Conservation (phyloP, 1,140 invertebrate species). For the Aphaenogaster ashmeadi region DNA sequence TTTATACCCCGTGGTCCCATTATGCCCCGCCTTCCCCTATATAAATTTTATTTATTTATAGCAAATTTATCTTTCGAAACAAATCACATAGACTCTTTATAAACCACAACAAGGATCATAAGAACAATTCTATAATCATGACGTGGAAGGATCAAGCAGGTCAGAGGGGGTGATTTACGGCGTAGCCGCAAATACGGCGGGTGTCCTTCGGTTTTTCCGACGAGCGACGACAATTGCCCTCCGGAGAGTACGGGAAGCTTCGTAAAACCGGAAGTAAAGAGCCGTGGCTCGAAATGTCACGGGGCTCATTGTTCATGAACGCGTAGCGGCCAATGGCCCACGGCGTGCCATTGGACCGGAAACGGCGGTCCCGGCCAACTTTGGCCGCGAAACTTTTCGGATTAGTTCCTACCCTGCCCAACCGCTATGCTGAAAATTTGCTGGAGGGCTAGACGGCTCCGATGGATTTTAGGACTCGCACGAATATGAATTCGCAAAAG, state of each 20-base stretch:
- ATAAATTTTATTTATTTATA: no score
- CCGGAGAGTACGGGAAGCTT: constrained; percentile 9
- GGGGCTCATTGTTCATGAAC: constrained; percentile 63
- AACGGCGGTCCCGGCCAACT: constrained; percentile 60
- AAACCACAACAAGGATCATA: neutral
- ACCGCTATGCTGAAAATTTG: constrained; percentile 61
- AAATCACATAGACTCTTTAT: neutral
- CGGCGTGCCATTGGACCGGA: constrained; percentile 57
- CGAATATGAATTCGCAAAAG: neutral
- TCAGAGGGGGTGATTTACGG: constrained; percentile 36
- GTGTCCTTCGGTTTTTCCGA: constrained; percentile 47
- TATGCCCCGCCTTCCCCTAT: no score
- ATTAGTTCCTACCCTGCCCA: constrained; percentile 36
- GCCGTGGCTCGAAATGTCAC: constrained; percentile 69
- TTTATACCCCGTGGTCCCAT: no score
- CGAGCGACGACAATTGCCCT: constrained; percentile 55
- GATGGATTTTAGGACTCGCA: constrained; percentile 8
- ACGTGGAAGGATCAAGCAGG: neutral
- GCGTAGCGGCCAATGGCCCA: constrained; percentile 34
- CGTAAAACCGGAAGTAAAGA: constrained; percentile 73
- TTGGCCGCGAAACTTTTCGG: constrained; percentile 67
- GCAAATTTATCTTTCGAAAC: neutral
- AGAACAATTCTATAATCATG: neutral
- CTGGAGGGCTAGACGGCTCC: neutral
- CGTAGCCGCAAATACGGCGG: constrained; percentile 54